phyloP scores from a whole-genome alignment of 2,113 vertebrate genomes.

The Laticauda laticaudata region DNA sequence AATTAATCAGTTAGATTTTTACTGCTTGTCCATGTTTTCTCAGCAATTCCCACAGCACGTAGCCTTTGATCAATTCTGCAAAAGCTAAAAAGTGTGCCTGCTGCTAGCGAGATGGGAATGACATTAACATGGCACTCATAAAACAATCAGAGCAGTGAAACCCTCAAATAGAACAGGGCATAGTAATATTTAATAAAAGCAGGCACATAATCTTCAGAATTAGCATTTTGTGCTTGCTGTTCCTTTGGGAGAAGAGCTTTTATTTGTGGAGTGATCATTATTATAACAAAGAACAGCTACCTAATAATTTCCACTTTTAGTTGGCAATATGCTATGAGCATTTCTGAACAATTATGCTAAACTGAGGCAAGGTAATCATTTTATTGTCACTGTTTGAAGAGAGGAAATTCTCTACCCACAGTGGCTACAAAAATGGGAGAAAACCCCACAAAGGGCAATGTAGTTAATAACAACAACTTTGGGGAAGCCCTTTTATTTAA shows the following conservation, averaged over 20 bases:
- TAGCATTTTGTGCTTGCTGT: slow-evolving; percentile 90
- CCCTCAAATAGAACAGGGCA: slow-evolving; percentile 88
- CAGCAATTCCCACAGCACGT: slow-evolving; percentile 91
- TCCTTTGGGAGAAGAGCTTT: slow-evolving; percentile 89
- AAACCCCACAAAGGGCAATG: not conserved
- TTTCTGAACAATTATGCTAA: slow-evolving; percentile 86
- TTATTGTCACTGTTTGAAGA: slow-evolving; percentile 80
- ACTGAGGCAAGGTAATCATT: slow-evolving; percentile 79
- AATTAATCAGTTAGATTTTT: slow-evolving; percentile 97
- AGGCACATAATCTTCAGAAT: slow-evolving; percentile 95
- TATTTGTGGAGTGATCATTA: slow-evolving; percentile 87
- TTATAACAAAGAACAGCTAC: slow-evolving; percentile 85
- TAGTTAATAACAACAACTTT: slow-evolving; percentile 14
- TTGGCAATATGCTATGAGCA: slow-evolving; percentile 79
- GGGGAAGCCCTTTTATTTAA: slow-evolving; percentile 12
- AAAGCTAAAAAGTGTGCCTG: slow-evolving; percentile 83
- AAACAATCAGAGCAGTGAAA: slow-evolving; percentile 91
- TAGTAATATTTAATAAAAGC: slow-evolving; percentile 99
- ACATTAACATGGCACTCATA: slow-evolving; percentile 99
- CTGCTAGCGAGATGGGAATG: slow-evolving; percentile 89
- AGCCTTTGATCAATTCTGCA: slow-evolving; percentile 95
- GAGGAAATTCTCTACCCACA: slow-evolving; percentile 72
- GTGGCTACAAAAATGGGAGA: slow-evolving; percentile 56
- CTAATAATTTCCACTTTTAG: slow-evolving; percentile 85
- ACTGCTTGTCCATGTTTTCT: slow-evolving; percentile 93